phyloP scores from a whole-genome alignment of 2,888 invertebrate species.

The Machimus atricapillus region DNA sequence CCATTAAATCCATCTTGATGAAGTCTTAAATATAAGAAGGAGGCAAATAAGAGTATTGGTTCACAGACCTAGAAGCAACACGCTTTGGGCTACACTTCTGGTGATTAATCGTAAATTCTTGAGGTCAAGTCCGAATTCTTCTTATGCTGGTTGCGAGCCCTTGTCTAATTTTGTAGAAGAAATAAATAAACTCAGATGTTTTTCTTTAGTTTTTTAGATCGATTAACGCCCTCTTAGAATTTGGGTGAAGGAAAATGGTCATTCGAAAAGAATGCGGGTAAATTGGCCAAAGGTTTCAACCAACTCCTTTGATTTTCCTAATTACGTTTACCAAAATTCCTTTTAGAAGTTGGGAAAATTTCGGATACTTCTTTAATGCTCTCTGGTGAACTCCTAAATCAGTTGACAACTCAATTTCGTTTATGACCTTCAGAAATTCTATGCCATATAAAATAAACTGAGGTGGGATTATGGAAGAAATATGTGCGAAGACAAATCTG shows the following conservation, averaged over 20 bases:
- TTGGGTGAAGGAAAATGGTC: neutral
- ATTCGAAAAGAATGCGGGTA: neutral
- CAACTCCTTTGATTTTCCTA: neutral
- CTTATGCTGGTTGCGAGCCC: neutral
- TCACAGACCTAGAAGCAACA: neutral
- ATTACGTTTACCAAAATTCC: neutral
- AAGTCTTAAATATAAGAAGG: neutral
- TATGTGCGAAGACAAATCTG: neutral
- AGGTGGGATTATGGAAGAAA: neutral
- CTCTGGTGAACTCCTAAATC: neutral
- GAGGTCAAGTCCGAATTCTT: neutral
- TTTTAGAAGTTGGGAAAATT: neutral
- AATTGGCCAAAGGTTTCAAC: neutral
- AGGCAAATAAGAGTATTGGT: neutral
- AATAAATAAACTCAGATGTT: neutral
- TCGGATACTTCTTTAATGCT: neutral
- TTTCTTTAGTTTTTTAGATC: neutral
- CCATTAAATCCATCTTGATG: neutral
- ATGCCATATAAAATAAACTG: neutral
- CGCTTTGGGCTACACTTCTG: neutral
- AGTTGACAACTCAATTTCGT: neutral
- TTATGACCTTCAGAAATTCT: neutral
- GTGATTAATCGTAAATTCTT: neutral
- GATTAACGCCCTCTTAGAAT: neutral
- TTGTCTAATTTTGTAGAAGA: neutral